phyloP scores from a whole-genome alignment of 2,797 vertebrate genomes.

The Hipposideros larvatus region DNA sequence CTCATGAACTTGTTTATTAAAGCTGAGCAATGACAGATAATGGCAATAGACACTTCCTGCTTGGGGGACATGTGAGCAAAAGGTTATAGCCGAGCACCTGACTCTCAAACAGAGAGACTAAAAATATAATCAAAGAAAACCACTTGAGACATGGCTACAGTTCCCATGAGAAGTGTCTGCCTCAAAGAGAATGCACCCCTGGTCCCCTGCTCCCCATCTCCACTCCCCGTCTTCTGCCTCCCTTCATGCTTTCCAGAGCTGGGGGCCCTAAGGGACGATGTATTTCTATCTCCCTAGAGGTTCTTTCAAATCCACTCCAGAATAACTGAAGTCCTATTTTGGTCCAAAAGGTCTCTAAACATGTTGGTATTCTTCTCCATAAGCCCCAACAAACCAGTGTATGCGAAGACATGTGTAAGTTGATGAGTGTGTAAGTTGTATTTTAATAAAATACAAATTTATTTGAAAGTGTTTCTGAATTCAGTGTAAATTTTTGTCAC shows the following conservation, averaged over 20 bases:
- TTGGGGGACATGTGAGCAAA: conserved; percentile 80
- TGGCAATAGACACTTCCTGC: conserved; percentile 85
- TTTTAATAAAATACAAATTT: conserved; percentile 7
- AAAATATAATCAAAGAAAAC: conserved; percentile 77
- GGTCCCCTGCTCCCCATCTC: background rate
- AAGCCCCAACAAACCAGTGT: background rate
- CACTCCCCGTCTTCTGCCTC: background rate
- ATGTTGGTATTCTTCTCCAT: background rate
- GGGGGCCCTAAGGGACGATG: background rate
- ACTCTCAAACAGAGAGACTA: conserved; percentile 60
- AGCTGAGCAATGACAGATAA: conserved; percentile 75
- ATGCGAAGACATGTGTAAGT: background rate
- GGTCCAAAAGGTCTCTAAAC: background rate
- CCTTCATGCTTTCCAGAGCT: background rate
- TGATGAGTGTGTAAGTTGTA: background rate
- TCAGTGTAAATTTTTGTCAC: background rate
- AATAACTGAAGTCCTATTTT: background rate
- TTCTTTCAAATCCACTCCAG: background rate
- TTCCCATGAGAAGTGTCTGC: conserved; percentile 50
- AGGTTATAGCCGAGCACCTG: conserved; percentile 85
- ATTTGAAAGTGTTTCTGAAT: background rate
- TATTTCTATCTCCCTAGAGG: background rate
- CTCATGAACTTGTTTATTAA: conserved; percentile 84
- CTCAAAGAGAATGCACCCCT: background rate
- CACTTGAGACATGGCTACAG: background rate